Evolutionary conservation across 1,140 invertebrate species (phyloP), one percentile per base, ranked within the genome.

Genomic region (Drosophila varians): DNA sequence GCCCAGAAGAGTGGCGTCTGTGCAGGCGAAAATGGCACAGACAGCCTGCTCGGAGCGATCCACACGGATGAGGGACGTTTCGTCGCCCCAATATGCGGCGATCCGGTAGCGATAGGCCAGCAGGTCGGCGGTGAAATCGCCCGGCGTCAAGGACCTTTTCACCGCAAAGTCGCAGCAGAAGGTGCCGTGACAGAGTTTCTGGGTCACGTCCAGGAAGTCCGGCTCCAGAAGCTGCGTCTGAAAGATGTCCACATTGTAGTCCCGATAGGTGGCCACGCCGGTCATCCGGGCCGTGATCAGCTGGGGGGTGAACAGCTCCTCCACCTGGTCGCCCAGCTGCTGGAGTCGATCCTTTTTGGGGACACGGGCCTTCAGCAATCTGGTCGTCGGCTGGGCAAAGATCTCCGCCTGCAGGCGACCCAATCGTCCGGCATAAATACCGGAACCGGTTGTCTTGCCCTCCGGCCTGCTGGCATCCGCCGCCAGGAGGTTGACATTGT

Each of bases 401-500:
- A 91, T 89, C 31, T 58, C 31, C 6, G 80, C 83, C 1, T 38
- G 34, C 6, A 92, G 42, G 1, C 74, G 76, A 9, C 92, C 92
- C 9, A 73, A 46, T 1, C 80, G 77, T 3, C 92, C 92, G 1
- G 90, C 74, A 87, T 89, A 92, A 31, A 93, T 92, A 4, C 92
- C 92, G 3, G 90, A 90, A 1, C 92, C 92, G 11, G 90, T 90
- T 28, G 77, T 89, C 3, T 90, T 90, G 6, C 42, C 65, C 2
- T 19, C 62, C 0, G 89, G 89, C 25, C 79, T 54, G 71, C 91
- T 92, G 34, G 73, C 92, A 18, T 93, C 92, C 28, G 92, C 87
- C 0, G 92, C 91, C 11, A 94, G 62, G 2, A 94, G 65, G 68
- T 94, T 94, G 0, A 92, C 90, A 64, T 92, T 86, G 8, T 92